Base-by-base conservation (phyloP, 1,140 invertebrate genomes). In the Tetramorium simillimum region DNA sequence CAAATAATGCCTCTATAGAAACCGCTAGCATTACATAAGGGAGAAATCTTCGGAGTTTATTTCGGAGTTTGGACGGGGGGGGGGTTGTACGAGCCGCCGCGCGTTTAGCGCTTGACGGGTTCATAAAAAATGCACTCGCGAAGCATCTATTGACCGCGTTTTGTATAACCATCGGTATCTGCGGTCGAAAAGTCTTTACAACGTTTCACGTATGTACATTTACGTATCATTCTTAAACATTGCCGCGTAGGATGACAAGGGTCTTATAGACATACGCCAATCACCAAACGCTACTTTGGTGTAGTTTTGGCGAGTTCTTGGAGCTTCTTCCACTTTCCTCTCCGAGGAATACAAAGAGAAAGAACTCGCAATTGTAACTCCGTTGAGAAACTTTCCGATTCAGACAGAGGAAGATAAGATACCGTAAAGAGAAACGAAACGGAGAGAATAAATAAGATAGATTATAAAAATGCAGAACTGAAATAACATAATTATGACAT, bases 121-220 rank as follows among this genome's bases (percentile, higher is more conserved):
- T 24, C 46, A 65, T 63, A 37, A 67, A 62, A 77, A 69, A 87
- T 91, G 86, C 70, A 91, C 89, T 86, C 65, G 51, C 21, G 46
- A 65, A 69, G 53, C 87, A 73, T 89, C 77, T 91, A 90, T 89
- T 87, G 87, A 91, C 80, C 81, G 76, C 40, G 9, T 10, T 67
- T 84, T 37, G 14, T 72, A 40, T 49, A 75, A 84, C 51, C n/a
- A 40, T 33, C 14, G 21, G 53, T 16, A 53, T 14, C 40, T 46
- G 14, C 65, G 18, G 49, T 60, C 56, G 53, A 62, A 60, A 49
- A 12, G 40, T 49, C 56, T 73, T 21, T 82, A 49, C 14, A 24
- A 60, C 18, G n/a, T 5, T 33, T 37, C 58, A n/a, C 10, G 12
- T 33, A 65, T 75, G 24, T 49, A 60, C 46, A n/a, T 60, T 37